Evolutionary conservation across 2,113 vertebrate genomes (phyloP), one percentile per base, ranked within the genome.

Genomic region (Cyprinodon brontotheroides): DNA sequence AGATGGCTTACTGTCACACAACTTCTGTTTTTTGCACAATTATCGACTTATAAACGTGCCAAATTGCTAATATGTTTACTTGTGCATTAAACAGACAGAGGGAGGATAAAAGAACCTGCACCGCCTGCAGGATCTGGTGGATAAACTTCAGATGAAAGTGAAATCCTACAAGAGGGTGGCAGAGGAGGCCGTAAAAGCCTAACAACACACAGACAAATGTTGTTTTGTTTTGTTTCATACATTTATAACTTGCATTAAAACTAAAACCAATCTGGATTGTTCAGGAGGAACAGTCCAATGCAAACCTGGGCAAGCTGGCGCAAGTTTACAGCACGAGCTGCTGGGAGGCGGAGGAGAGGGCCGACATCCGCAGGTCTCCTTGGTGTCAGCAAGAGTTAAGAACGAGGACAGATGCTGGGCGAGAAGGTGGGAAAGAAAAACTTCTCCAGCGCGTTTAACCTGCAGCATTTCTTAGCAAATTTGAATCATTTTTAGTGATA

Each of bases 311-410:
- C 79, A 92, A 91, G 82, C 94, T 92, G 86, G 86, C 93, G 93
- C 81, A 94, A 94, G 84, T 91, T 91, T 92, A 50, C 94, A 96
- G 86, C 95, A 96, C 2, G 93, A 96, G 82, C 82, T 96, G 78
- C n/a, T n/a, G 94, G 78, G 94, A 96, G 65, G 94, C 95, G 4
- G 89, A 96, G 85, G 95, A 95, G 88, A 76, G 93, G 0, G 94
- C 93, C 0, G 95, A 96, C 61, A 95, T 95, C 0, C 0, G 87
- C 94, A 0, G 95, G 82, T 94, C 92, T 6, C 95, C n/a, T n/a
- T n/a, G n/a, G n/a, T n/a, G n/a, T n/a, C n/a, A n/a, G n/a, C n/a
- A n/a, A n/a, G n/a, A n/a, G 84, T 90, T 91, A 65, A 76, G 80
- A 15, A 80, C 65, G 11, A 92, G 86, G 78, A 89, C 81, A 0